Conservation (phyloP, 2,113 vertebrate genomes). For the Myanophis thanlyinensis region DNA sequence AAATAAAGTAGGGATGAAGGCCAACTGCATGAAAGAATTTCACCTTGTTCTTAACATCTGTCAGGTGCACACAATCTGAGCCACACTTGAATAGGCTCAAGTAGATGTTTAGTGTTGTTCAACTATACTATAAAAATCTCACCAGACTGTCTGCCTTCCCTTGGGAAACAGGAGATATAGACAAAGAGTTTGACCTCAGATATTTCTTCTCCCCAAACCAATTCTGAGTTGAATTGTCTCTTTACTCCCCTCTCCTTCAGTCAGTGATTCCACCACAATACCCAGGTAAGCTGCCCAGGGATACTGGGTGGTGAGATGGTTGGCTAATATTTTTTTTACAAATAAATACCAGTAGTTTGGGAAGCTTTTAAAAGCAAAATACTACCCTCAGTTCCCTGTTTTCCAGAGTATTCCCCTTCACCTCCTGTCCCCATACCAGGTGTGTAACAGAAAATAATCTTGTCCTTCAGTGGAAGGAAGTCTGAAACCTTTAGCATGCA, state of each 20-base stretch:
- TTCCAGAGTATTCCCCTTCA: not conserved
- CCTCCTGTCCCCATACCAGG: not conserved
- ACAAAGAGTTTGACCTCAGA: not conserved
- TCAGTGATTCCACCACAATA: not conserved
- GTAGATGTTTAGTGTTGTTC: not conserved
- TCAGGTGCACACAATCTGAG: not conserved
- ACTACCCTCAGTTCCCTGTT: not conserved
- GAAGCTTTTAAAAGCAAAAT: not conserved
- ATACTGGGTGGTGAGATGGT: not conserved
- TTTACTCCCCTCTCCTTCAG: not conserved
- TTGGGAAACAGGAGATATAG: not conserved
- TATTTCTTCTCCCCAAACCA: not conserved
- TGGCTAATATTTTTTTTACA: not conserved
- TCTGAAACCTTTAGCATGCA: constrained; percentile 33
- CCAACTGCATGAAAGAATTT: not conserved
- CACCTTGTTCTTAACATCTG: not conserved
- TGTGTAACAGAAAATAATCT: not conserved
- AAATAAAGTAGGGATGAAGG: not conserved
- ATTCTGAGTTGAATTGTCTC: not conserved
- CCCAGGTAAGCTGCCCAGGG: not conserved
- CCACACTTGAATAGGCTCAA: not conserved
- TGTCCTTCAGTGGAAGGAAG: not conserved
- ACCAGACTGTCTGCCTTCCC: not conserved
- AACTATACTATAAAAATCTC: not conserved
- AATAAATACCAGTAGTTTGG: not conserved